phyloP scores from a whole-genome alignment of 2,888 invertebrate species.

The Onthophagus sagittarius region DNA sequence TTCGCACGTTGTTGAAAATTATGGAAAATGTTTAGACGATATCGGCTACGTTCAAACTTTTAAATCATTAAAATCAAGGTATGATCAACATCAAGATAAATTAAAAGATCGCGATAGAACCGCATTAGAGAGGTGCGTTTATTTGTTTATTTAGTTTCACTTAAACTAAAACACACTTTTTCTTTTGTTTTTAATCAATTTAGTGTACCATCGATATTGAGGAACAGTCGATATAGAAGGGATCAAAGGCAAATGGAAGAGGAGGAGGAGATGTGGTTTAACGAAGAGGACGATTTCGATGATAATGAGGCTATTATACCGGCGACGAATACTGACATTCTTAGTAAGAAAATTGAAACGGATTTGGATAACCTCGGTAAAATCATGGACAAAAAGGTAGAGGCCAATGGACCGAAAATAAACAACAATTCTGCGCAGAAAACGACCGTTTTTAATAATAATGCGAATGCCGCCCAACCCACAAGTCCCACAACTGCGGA shows the following conservation, averaged over 20 bases:
- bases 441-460: slow-evolving; percentile 50
- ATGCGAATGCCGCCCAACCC: slow-evolving; percentile 43
- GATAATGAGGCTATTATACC: slow-evolving; percentile 65
- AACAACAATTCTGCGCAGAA: slow-evolving; percentile 42
- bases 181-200: neutral
- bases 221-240: slow-evolving; percentile 77
- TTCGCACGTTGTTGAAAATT: slow-evolving; percentile 94
- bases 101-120: slow-evolving; percentile 81
- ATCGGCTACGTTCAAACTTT: slow-evolving; percentile 99
- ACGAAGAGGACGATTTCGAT: slow-evolving; percentile 91
- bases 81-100: slow-evolving; percentile 90
- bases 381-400: slow-evolving; percentile 43
- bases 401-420: slow-evolving; percentile 44
- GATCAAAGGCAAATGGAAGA: slow-evolving; percentile 94
- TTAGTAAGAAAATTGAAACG: slow-evolving; percentile 55
- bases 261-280: slow-evolving; percentile 99
- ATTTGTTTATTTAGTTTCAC: neutral
- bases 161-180: neutral
- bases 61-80: slow-evolving; percentile 82
- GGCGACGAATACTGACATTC: slow-evolving; percentile 51
- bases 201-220: slow-evolving; percentile 77
- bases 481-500: slow-evolving; percentile 40
- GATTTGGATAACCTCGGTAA: slow-evolving; percentile 59
- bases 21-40: slow-evolving; percentile 89
- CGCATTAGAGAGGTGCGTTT: slow-evolving; percentile 52